Conservation (phyloP, 1,140 invertebrate species). For the Periplaneta americana region DNA sequence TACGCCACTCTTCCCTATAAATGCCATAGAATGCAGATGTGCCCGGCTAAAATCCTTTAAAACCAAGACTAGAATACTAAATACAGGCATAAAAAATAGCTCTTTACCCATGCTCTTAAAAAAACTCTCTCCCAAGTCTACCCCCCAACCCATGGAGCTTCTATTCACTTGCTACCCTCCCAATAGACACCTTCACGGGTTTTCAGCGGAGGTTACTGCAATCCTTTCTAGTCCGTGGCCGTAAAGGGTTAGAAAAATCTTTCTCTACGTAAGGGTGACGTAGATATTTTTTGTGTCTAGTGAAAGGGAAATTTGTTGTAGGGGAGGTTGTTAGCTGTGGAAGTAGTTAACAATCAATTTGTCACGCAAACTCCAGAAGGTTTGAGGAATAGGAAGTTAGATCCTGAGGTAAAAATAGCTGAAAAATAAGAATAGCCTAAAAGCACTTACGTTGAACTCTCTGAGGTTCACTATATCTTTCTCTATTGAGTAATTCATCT, state of each 20-base stretch:
- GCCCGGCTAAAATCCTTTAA: slow-evolving; percentile 4
- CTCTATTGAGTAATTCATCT: too few relatives aligned
- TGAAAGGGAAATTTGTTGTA: neutral
- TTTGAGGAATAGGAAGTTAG: neutral
- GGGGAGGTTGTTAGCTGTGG: neutral
- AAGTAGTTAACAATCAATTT: slow-evolving; percentile 5
- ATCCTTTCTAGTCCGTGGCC: neutral
- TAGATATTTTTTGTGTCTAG: neutral
- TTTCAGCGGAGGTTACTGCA: neutral
- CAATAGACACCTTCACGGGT: slow-evolving; percentile 5
- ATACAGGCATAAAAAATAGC: neutral
- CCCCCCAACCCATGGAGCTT: neutral
- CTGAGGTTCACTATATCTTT: too few relatives aligned
- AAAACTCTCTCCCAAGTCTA: neutral
- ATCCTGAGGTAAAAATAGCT: neutral
- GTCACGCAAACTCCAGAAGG: neutral
- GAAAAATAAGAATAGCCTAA: neutral
- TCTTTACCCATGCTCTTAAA: neutral
- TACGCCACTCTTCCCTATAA: neutral
- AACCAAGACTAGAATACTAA: slow-evolving; percentile 12
- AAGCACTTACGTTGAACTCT: too few relatives aligned
- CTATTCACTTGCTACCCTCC: neutral
- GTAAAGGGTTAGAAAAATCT: slow-evolving; percentile 5
- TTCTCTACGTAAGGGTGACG: neutral
- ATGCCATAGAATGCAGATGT: neutral